A percentile compares a stretch with the other conserved stretches of the same genome.
Evolutionary conservation across 1,140 invertebrate species (phyloP).

Genomic region (Asbolus verrucosus): DNA sequence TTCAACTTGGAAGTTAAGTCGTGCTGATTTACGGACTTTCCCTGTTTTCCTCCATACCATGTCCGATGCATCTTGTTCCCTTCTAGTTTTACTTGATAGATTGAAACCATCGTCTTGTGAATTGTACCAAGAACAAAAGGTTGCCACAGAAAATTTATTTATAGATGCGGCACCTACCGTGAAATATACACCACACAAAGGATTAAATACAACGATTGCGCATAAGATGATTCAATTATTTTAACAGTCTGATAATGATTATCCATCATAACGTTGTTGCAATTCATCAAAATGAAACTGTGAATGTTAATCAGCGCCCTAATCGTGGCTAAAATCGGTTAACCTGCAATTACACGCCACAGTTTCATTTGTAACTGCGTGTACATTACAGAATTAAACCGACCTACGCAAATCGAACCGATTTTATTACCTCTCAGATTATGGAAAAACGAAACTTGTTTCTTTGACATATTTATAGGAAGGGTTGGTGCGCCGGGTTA

Average conservation of each 20-base stretch:
- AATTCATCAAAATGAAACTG: constrained; percentile 19
- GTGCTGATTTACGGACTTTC: constrained; percentile 12
- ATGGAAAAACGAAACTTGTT: constrained; percentile 11
- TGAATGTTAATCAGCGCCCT: constrained; percentile 22
- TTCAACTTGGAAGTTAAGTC: constrained; percentile 26
- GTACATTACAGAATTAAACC: no score
- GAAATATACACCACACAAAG: no score
- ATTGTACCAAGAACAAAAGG: not conserved
- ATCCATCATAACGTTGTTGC: constrained; percentile 14
- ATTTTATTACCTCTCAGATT: not conserved
- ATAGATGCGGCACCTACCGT: constrained; percentile 12
- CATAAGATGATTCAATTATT: no score
- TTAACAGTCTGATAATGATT: constrained; percentile 15
- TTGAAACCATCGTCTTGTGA: not conserved
- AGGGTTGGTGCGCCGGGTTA: constrained; percentile 1
- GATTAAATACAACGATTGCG: no score
- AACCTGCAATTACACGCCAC: constrained; percentile 4
- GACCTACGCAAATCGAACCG: not conserved
- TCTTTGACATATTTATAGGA: constrained; percentile 24
- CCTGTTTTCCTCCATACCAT: constrained; percentile 24
- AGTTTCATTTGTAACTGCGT: no score
- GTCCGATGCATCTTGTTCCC: constrained; percentile 20
- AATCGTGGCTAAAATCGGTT: constrained; percentile 13
- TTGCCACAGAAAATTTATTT: constrained; percentile 18
- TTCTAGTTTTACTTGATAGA: constrained; percentile 14